Base-by-base conservation (phyloP, 64 coral and sea anemone genomes). In the Cladopsammia gracilis region DNA sequence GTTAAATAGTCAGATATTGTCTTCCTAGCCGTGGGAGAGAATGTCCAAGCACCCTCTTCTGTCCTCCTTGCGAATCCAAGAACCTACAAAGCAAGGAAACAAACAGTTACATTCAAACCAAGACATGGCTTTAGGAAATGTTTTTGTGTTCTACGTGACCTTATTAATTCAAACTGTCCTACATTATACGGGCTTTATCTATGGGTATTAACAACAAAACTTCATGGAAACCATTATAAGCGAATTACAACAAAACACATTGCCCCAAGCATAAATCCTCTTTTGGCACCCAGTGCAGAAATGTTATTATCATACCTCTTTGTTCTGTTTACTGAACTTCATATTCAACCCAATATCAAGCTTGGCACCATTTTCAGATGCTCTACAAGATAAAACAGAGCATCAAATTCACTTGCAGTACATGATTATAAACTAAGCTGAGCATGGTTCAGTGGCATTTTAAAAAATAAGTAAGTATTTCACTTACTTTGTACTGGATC, bases 301-400 rank as follows among this genome's bases (percentile, higher is more conserved):
- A 12, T 6, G 4, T 10, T 6, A 10, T 5, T 56, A 23, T 47
- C 10, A 89, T 43, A 96, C 98, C 89, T 96, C 98, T 80, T 92
- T 99, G 77, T 99, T 96, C 57, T 96, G 98, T 78, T 99, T 99
- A 46, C 83, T 78, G 43, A 93, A 95, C 64, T 99, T 99, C 57
- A 99, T 62, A 71, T 99, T 99, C 50, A 99, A 87, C n/a, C 98
- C 98, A 24, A 99, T 96, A 60, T 99, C 98, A 23, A 99, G 47
- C 74, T 96, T 99, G 23, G 58, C 64, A 20, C 64, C 70, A 62
- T 60, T 59, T 58, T 62, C 70, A 80, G 90, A 89, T 59, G 47
- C 23, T 47, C 81, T 46, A 15, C 52, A 85, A 83, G 13, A 70
- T 50, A 56, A 56, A 56, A 34, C 34, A 34, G 34, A 34, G 34